Evolutionary conservation across 2,888 invertebrate species (phyloP).

Genomic region (Trachelus troglodyta): DNA sequence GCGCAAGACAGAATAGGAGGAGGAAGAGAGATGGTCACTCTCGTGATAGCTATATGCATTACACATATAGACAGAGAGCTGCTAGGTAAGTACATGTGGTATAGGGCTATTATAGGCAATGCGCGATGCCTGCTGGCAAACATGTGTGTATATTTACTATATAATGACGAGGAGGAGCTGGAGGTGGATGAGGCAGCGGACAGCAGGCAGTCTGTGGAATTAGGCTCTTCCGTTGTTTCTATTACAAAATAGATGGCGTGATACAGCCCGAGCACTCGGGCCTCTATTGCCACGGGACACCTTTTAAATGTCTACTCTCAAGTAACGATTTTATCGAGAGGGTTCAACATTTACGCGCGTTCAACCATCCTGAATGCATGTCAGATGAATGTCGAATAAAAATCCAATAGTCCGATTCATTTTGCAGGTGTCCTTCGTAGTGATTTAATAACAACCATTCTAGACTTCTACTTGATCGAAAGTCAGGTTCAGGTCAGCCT

Average conservation of each 20-base stretch:
- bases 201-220: slow-evolving; percentile 51
- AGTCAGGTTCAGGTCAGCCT: too few species aligned
- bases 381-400: too few species aligned
- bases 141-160: slow-evolving; percentile 40
- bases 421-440: too few species aligned
- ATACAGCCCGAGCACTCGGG: slow-evolving; percentile 44
- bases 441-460: too few species aligned
- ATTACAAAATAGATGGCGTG: slow-evolving; percentile 65
- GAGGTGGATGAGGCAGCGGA: slow-evolving; percentile 17
- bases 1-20: slow-evolving; percentile 12
- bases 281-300: neutral
- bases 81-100: slow-evolving; percentile 13
- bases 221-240: slow-evolving; percentile 66
- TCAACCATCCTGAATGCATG: too few species aligned
- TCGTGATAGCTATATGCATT: neutral
- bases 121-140: slow-evolving; percentile 10
- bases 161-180: slow-evolving; percentile 53
- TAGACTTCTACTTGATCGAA: too few species aligned
- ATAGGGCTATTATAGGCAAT: neutral
- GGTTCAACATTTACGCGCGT: too few species aligned
- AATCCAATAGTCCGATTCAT: too few species aligned
- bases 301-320: neutral
- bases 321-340: too few species aligned
- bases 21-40: neutral
- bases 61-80: slow-evolving; percentile 6